Conservation (phyloP, 1,140 invertebrate genomes). For the Pseudomyrmex gracilis region DNA sequence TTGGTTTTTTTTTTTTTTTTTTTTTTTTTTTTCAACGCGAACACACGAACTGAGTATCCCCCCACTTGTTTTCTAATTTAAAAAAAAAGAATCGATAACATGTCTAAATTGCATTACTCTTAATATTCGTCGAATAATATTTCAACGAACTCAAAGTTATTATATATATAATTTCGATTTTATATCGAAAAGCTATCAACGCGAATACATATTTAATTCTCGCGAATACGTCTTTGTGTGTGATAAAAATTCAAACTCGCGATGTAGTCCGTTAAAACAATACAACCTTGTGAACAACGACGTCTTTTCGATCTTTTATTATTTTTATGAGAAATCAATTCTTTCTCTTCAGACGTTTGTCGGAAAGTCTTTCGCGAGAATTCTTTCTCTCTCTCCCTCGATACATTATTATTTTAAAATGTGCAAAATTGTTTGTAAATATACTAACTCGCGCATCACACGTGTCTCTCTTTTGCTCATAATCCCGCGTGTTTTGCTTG, state of each 20-base stretch:
- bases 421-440: constrained; percentile 23
- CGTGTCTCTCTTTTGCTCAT: constrained; percentile 11
- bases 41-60: constrained; percentile 40
- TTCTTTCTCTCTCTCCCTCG: neutral
- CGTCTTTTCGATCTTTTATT: neutral
- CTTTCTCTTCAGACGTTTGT: too few relatives aligned
- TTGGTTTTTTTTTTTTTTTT: constrained; percentile 42
- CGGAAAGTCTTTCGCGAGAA: too few relatives aligned
- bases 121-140: constrained; percentile 16
- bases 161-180: too few relatives aligned
- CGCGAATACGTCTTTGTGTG: too few relatives aligned
- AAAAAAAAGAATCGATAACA: constrained; percentile 27
- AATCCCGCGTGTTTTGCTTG: constrained; percentile 42
- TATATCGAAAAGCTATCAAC: too few relatives aligned
- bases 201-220: neutral
- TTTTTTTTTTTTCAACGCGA: constrained; percentile 40
- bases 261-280: neutral
- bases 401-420: neutral
- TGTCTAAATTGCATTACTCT: constrained; percentile 31
- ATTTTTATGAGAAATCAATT: too few relatives aligned
- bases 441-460: constrained; percentile 17
- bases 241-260: too few relatives aligned
- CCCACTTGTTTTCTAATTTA: constrained; percentile 32
- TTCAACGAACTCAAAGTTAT: neutral
- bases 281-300: neutral